Evolutionary conservation across 2,888 invertebrate genomes (phyloP), one percentile per base, ranked within the genome.

Genomic region (Trypoxylon attenuatum): DNA sequence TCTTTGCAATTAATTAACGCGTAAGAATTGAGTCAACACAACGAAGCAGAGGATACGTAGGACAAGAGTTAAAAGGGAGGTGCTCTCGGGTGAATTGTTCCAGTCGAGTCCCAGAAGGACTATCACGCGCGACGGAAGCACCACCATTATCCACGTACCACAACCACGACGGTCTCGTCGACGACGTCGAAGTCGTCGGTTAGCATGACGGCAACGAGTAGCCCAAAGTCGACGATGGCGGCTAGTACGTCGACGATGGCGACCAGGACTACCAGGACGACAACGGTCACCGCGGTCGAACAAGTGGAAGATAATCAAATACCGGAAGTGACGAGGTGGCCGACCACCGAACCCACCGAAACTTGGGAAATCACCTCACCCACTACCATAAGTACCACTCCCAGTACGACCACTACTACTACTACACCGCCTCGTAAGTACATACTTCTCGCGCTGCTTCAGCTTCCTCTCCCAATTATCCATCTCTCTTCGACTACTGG

Each of bases 81-180:
- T 16, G 4, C 6, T 27, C 13, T 57, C 18, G n/a, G n/a, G n/a
- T n/a, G n/a, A 27, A 46, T 73, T 62, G 63, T 90, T 90, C 10
- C 88, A 96, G 96, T 95, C 83, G 95, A 96, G 88, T 93, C 95
- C 10, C 96, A 96, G 88, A 94, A 94, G 85, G 95, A 96, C 87
- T 96, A 94, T 86, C 96, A 96, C 84, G 89, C 91, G 84, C 84
- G 87, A 25, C 87, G 82, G 57, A 85, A 88, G 77, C 83, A 83
- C 46, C 84, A 84, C 71, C 81, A 83, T 66, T 79, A 78, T 55
- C 76, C 89, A 88, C 89, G 82, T 23, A 89, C 70, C 18, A 78
- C 89, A 88, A 69, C 86, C 88, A 61, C 69, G 50, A 88, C 89
- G n/a, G 89, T 69, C 85, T 88, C 61, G 87, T 88, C 83, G 87